Evolutionary conservation across 2,888 invertebrate genomes (phyloP), one percentile per base, ranked within the genome.

Genomic region (Eubasilissa splendida): DNA sequence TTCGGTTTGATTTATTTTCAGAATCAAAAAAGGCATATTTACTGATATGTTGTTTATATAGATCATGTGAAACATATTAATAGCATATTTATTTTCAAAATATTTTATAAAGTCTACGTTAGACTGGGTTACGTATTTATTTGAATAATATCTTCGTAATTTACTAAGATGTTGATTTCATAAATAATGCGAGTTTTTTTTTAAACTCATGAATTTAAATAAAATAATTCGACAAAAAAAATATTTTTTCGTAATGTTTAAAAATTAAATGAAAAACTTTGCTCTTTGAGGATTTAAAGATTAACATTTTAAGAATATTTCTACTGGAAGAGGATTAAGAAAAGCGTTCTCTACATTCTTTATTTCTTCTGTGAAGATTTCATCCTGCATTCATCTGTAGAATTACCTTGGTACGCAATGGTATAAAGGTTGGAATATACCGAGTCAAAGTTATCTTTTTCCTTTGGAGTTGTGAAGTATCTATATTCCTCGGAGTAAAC

Each of bases 301-400:
- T 42, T 42, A 42, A 66, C 33, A 68, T 42, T 68, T 9, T 14
- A 9, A 70, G 53, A 70, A 14, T 14, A 22, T 52, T 70, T 60
- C 63, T 42, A 12, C 63, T 8, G 14, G 70, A 70, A 70, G 12
- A 70, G 50, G 22, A 53, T 70, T 53, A 11, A 52, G 14, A 5
- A 70, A 53, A 53, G 53, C 70, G 70, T 53, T 14, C 22, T 70
- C 70, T 22, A 70, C 52, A 70, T 70, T 70, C 54, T 12, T 54
- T 11, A 11, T 9, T 53, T 70, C 42, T 2, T 70, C 70, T 53
- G 52, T 70, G 53, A 22, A 70, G 53, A 70, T 60, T 60, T n/a
- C 60, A 22, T 60, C 60, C 60, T 63, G 63, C 63, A 63, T 63
- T 63, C 63, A 63, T 63, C 42, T 11, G 31, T 42, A n/a, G n/a